A percentile compares a stretch with the other conserved stretches of the same genome.
Conservation (phyloP, 2,888 invertebrate species). For the Epirrita christyi region DNA sequence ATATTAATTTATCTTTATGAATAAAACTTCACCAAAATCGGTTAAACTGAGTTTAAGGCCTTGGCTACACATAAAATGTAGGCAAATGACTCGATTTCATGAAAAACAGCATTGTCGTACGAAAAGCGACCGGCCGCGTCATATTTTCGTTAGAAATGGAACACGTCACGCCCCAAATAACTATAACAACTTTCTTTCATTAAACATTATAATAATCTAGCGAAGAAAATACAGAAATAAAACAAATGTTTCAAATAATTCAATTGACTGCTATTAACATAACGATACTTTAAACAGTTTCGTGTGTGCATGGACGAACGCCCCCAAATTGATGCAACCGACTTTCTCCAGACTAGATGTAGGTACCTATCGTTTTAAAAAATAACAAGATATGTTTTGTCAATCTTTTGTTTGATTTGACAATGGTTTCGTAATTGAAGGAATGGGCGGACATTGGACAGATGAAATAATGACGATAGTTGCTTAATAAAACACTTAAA, state of each 20-base stretch:
- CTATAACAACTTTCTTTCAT: no score
- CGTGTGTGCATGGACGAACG: slow-evolving; percentile 32
- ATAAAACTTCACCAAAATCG: no score
- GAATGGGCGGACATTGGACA: background rate
- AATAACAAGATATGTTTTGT: slow-evolving; percentile 30
- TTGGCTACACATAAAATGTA: no score
- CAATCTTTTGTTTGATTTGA: slow-evolving; percentile 18
- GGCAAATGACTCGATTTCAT: no score
- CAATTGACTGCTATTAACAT: slow-evolving; percentile 11
- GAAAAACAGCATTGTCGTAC: no score
- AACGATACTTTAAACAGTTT: slow-evolving; percentile 10
- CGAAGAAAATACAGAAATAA: background rate
- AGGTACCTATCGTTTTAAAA: slow-evolving; percentile 24
- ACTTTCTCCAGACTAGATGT: slow-evolving; percentile 46
- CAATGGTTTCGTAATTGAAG: slow-evolving; percentile 4
- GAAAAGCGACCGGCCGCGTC: no score
- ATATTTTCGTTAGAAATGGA: no score
- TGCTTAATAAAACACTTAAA: background rate
- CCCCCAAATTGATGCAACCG: slow-evolving; percentile 49
- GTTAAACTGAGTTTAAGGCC: no score
- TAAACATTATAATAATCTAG: no score
- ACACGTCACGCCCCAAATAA: no score
- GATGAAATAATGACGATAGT: background rate
- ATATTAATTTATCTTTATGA: no score
- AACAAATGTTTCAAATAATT: slow-evolving; percentile 11